Base-by-base conservation (phyloP, 2,888 invertebrate genomes). In the Epiblema foenella region DNA sequence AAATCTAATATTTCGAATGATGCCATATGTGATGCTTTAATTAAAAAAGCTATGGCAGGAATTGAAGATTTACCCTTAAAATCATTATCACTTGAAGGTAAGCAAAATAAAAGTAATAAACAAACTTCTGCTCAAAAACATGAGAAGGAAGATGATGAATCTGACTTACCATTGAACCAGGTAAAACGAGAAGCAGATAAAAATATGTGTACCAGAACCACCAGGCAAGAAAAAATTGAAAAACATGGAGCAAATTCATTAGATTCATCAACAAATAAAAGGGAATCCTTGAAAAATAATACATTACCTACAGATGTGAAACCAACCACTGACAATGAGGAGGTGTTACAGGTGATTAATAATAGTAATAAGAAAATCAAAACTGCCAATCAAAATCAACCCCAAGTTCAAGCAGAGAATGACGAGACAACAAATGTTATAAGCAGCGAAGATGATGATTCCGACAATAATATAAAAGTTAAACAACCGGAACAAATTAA, bases 41-140 rank as follows among this genome's bases (percentile, higher is more conserved):
- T 94, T 56, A 88, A 91, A 78, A 92, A 90, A 77, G 94, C 93
- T 5, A 89, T 94, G 88, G 90, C 89, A 75, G 88, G 91, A 67
- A 88, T 93, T 18, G 87, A 85, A 78, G 84, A 84, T 67, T 82
- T 88, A 64, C 85, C 86, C 49, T 42, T 83, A 8, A 81, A 80
- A 70, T 60, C 77, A 46, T 17, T 75, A 9, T 73, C 80, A 73
- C 3, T 73, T 51, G 73, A 80, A 54, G 83, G 83, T 64, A 33
- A 29, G 10, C 59, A 58, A 63, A 68, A 57, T 56, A 76, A 78
- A 46, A 42, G 42, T 9, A 56, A 68, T 24, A 60, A 51, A 24
- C 3, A 63, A 57, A 60, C 51, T 59, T 65, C 67, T 42, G 59
- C 37, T 8, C 18, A 52, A 17, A 63, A 71, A 49, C 59, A 70